Evolutionary conservation across 2,888 invertebrate genomes (phyloP).

Genomic region (Napeogenes inachia): DNA sequence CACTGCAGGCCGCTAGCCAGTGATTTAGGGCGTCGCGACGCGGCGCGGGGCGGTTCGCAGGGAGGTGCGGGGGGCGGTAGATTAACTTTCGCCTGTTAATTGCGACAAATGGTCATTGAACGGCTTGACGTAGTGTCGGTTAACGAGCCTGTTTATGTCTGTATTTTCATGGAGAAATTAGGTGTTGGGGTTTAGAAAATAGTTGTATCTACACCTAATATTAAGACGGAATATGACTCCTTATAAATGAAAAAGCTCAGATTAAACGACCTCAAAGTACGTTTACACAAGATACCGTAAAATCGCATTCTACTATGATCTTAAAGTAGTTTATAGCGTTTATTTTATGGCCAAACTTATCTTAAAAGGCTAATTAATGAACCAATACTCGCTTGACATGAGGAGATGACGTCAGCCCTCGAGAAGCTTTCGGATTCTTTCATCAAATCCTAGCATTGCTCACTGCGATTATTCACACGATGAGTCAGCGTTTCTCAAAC

Average conservation of each 20-base stretch:
- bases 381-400: conserved; percentile 1
- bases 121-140: conserved; percentile 46
- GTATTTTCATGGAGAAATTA: neutral
- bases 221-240: no score
- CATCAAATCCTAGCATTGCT: conserved; percentile 64
- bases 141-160: conserved; percentile 15
- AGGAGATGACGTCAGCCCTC: conserved; percentile 61
- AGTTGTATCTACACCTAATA: neutral
- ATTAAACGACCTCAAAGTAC: no score
- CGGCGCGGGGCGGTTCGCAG: conserved; percentile 48
- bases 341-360: no score
- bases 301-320: no score
- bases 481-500: conserved; percentile 47
- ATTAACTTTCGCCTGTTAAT: conserved; percentile 69
- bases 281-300: no score
- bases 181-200: neutral
- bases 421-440: conserved; percentile 54
- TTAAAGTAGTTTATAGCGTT: no score
- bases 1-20: conserved; percentile 35
- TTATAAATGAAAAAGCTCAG: no score
- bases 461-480: conserved; percentile 70
- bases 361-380: neutral
- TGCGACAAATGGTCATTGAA: conserved; percentile 64
- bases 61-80: conserved; percentile 36
- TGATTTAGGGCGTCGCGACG: conserved; percentile 71